Base-by-base conservation (phyloP, 2,888 invertebrate species). In the Tribolium freemani region DNA sequence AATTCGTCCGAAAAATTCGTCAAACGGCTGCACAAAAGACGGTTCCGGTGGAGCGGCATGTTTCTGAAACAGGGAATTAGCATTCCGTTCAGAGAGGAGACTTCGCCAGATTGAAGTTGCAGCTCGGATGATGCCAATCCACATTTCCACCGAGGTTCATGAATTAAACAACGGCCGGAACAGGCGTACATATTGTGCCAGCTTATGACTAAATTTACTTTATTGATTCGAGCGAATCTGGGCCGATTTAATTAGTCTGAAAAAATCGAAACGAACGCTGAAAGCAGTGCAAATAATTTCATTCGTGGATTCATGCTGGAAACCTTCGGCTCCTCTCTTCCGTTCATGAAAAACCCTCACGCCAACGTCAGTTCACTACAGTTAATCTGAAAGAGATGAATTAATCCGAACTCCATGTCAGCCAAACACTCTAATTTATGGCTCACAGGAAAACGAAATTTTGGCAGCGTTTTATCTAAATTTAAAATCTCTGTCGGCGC, bases 381-480 rank as follows among this genome's bases (percentile, higher is more conserved):
- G 84, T 85, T 85, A 85, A 86, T 86, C 85, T 85, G 86, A 86
- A 86, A 86, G 85, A 86, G 86, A 86, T 86, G 86, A 86, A 87
- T 86, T 87, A 86, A 87, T 86, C 86, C 85, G 81, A 83, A 86
- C 84, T 85, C 83, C 82, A 83, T 83, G 86, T 86, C 86, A 85
- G 85, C 84, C 83, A 81, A 85, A 84, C 83, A 78, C 80, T 68
- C 80, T 86, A 85, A 86, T 86, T 86, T 86, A 86, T 85, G 78
- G 84, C 81, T 78, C 78, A 75, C 78, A 83, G 85, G 84, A 85
- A 83, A 84, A 84, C 85, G 85, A 86, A 85, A 86, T 86, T 86
- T 86, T 87, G 87, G 86, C 86, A 86, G 83, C 83, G 85, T 85
- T 86, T 86, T 87, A 86, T 87, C 87, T 86, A 85, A 86, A 86